A percentile compares a stretch with the other conserved stretches of the same genome.
Evolutionary conservation across 2,113 vertebrate genomes (phyloP).

Genomic region (Brachionichthys hirsutus): DNA sequence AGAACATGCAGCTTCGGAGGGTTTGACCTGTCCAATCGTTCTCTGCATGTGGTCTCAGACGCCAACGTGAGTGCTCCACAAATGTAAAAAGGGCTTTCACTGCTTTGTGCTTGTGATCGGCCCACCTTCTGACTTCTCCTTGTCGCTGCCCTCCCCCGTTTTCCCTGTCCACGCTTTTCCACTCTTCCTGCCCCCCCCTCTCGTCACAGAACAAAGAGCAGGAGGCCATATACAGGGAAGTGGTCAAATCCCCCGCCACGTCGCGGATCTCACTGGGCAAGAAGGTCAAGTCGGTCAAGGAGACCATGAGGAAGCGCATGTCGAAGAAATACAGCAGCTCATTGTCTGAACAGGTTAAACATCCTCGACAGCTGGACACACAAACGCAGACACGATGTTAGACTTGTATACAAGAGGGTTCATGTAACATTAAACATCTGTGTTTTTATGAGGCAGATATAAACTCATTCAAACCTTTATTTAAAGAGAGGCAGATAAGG

Average conservation of each 20-base stretch:
- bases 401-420: neutral
- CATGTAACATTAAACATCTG: neutral
- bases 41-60: constrained; percentile 87
- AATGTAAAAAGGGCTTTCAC: neutral
- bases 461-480: constrained; percentile 10
- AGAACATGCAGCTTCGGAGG: constrained; percentile 98
- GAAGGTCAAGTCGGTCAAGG: constrained; percentile 98
- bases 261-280: constrained; percentile 96
- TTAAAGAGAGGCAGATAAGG: neutral
- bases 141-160: neutral
- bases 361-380: neutral
- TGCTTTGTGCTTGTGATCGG: constrained; percentile 7
- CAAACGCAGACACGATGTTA: neutral
- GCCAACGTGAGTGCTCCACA: constrained; percentile 81
- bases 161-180: too few relatives aligned
- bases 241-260: constrained; percentile 91
- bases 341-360: constrained; percentile 88
- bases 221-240: constrained; percentile 91
- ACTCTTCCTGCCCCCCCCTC: neutral
- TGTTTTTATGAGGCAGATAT: neutral
- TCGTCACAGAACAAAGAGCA: constrained; percentile 84
- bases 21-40: constrained; percentile 94
- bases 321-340: constrained; percentile 98
- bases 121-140: too few relatives aligned
- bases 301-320: constrained; percentile 99